These are phyloP conservation scores for Umimayanthus kanabou DNA, from an alignment of 92 coral and sea anemone species.

Conservation along the genomic window DNA sequence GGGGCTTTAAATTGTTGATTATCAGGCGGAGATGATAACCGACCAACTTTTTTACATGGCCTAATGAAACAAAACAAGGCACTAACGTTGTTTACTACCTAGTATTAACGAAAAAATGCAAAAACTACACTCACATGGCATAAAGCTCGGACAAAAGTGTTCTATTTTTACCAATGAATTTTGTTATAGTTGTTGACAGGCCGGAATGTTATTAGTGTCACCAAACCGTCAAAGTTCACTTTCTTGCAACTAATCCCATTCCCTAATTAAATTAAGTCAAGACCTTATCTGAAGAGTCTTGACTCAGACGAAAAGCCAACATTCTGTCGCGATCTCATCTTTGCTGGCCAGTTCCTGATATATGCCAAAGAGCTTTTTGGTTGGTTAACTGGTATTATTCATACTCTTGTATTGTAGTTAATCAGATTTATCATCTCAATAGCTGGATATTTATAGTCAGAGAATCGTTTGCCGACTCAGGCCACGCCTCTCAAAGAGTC, in stretches of 20 bases:
- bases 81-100: background rate
- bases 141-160: background rate
- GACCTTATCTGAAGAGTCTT: conserved; percentile 36
- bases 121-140: conserved; percentile 9
- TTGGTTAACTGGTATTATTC: background rate
- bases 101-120: background rate
- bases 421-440: background rate
- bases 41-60: background rate
- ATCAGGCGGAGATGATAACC: too few species aligned
- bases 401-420: background rate
- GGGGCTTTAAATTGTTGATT: too few species aligned
- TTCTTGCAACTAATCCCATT: conserved; percentile 33
- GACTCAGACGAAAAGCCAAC: conserved; percentile 13
- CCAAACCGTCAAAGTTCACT: conserved; percentile 27
- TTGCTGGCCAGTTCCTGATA: conserved; percentile 11
- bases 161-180: conserved; percentile 34
- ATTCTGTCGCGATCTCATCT: conserved; percentile 7
- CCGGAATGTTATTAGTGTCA: conserved; percentile 45
- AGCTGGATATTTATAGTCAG: background rate
- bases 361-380: conserved; percentile 8
- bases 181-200: conserved; percentile 33
- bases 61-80: background rate
- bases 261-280: conserved; percentile 44
- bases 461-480: background rate
- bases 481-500: background rate